Conservation (phyloP, 1,140 invertebrate genomes). For the Bilobella aurantiaca region DNA sequence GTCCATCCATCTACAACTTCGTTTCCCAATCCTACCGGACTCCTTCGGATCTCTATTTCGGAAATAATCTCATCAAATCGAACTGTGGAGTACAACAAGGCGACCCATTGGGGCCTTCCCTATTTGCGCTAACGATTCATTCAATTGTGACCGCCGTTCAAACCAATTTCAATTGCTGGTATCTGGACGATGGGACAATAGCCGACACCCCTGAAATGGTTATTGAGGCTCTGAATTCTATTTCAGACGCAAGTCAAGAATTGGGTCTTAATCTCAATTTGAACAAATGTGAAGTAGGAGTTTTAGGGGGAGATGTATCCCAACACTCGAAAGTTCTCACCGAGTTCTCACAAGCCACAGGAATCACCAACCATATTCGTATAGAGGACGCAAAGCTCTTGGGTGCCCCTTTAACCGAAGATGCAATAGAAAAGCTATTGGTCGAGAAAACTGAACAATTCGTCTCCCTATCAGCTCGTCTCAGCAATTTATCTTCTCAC, state of each 20-base stretch:
- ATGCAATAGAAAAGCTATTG: background rate
- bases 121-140: background rate
- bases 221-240: background rate
- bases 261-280: background rate
- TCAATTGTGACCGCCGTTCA: background rate
- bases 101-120: background rate
- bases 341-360: background rate
- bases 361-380: background rate
- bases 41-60: background rate
- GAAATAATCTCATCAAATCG: background rate
- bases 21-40: background rate
- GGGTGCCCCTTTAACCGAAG: background rate
- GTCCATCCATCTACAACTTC: background rate
- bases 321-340: background rate
- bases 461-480: background rate
- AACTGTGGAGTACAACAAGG: background rate
- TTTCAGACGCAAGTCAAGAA: background rate
- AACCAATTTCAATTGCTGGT: background rate
- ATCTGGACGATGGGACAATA: background rate
- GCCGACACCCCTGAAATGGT: background rate
- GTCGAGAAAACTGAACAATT: background rate
- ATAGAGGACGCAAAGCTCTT: background rate
- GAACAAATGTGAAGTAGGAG: background rate
- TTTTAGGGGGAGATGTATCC: background rate
- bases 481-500: background rate